Evolutionary conservation across 2,888 invertebrate genomes (phyloP).

Genomic region (Eubasilissa splendida): DNA sequence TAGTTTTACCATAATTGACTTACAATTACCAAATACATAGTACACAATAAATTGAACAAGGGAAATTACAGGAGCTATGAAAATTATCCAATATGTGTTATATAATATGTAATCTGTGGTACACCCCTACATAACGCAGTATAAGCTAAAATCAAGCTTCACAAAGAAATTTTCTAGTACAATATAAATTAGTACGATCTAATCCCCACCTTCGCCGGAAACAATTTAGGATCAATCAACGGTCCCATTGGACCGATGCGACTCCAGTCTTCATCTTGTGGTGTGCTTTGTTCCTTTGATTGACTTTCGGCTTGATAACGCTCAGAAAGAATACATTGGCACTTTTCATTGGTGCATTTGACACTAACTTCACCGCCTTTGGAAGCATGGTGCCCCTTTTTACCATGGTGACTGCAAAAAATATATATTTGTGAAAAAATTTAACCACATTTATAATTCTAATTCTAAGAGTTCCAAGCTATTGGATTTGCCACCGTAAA

Average conservation of each 20-base stretch:
- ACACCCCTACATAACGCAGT: too few relatives aligned
- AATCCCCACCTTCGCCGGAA: slow-evolving; percentile 70
- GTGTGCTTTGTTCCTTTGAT: slow-evolving; percentile 10
- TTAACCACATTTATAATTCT: neutral
- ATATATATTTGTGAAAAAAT: neutral
- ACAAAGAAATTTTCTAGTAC: too few relatives aligned
- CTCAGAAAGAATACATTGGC: slow-evolving; percentile 23
- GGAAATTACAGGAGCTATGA: too few relatives aligned
- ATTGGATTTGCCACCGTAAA: too few relatives aligned
- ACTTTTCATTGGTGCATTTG: slow-evolving; percentile 22
- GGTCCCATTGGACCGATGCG: slow-evolving; percentile 74
- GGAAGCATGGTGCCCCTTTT: neutral
- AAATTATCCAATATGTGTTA: too few relatives aligned
- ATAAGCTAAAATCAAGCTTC: too few relatives aligned
- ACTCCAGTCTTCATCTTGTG: slow-evolving; percentile 63
- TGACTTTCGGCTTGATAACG: neutral
- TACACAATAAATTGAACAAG: too few relatives aligned
- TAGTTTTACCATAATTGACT: too few relatives aligned
- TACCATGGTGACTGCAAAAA: slow-evolving; percentile 32
- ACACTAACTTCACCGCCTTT: slow-evolving; percentile 9
- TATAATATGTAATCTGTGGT: too few relatives aligned
- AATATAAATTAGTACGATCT: neutral
- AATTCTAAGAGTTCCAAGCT: too few relatives aligned
- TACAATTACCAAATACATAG: too few relatives aligned
- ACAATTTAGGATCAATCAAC: slow-evolving; percentile 75